Evolutionary conservation across 2,797 vertebrate genomes (phyloP).

Genomic region (Smutsia gigantea): DNA sequence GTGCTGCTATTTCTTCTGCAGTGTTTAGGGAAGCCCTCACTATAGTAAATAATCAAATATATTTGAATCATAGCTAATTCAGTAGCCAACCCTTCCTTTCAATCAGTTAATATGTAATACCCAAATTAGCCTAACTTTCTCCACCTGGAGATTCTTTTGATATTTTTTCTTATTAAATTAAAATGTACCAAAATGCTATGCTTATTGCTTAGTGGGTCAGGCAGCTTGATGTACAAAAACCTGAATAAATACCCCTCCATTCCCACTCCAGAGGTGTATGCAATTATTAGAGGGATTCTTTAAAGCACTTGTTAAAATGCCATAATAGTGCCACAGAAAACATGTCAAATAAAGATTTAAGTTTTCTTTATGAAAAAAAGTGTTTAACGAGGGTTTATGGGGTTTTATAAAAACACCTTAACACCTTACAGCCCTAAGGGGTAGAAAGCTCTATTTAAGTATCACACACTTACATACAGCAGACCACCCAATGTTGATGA

Average conservation of each 20-base stretch:
- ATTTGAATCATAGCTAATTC: slow-evolving; percentile 71
- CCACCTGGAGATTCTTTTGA: slow-evolving; percentile 71
- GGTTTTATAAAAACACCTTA: slow-evolving; percentile 87
- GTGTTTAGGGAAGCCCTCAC: background rate
- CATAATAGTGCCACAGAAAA: slow-evolving; percentile 82
- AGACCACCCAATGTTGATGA: slow-evolving; percentile 85
- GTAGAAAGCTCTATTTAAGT: slow-evolving; percentile 78
- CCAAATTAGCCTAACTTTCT: slow-evolving; percentile 78
- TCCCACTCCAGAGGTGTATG: slow-evolving; percentile 71
- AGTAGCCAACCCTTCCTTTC: slow-evolving; percentile 72
- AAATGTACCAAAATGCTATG: slow-evolving; percentile 67
- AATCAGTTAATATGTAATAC: slow-evolving; percentile 61
- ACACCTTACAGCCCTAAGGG: slow-evolving; percentile 86
- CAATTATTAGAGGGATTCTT: slow-evolving; percentile 83
- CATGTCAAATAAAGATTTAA: slow-evolving; percentile 82
- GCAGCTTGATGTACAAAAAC: slow-evolving; percentile 71
- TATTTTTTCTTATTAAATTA: slow-evolving; percentile 71
- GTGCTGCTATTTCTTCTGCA: background rate
- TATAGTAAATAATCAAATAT: slow-evolving; percentile 12
- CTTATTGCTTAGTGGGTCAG: slow-evolving; percentile 71
- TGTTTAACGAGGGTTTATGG: slow-evolving; percentile 86
- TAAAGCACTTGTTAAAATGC: slow-evolving; percentile 84
- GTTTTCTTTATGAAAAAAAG: slow-evolving; percentile 84
- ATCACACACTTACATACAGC: slow-evolving; percentile 80
- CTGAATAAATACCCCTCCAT: slow-evolving; percentile 72